phyloP scores from a whole-genome alignment of 2,888 invertebrate genomes.

The Onchidella celtica region DNA sequence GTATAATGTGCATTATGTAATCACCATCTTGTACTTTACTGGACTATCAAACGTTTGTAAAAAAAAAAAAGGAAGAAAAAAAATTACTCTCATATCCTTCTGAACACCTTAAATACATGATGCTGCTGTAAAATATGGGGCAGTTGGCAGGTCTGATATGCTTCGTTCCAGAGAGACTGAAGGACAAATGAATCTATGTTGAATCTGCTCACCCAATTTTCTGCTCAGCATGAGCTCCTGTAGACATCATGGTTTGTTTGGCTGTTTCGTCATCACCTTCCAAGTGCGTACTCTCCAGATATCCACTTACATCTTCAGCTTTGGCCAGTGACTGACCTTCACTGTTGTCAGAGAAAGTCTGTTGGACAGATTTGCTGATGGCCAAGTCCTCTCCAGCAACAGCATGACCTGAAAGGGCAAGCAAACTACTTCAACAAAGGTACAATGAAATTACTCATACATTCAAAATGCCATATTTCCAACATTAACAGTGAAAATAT shows the following conservation, averaged over 20 bases:
- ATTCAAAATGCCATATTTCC: too few species aligned
- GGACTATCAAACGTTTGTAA: too few species aligned
- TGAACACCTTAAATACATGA: too few species aligned
- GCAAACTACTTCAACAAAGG: conserved; percentile 43
- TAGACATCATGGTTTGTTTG: conserved; percentile 8
- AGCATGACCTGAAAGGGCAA: conserved; percentile 12
- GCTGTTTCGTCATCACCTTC: conserved; percentile 21
- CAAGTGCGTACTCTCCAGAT: conserved; percentile 37
- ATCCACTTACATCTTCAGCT: conserved; percentile 6
- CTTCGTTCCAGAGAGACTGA: too few species aligned
- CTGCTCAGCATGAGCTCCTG: neutral
- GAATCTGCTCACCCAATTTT: conserved; percentile 9
- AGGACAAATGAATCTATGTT: neutral
- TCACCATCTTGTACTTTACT: too few species aligned
- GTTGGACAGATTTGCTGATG: conserved; percentile 12
- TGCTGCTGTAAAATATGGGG: too few species aligned
- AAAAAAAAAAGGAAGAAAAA: too few species aligned
- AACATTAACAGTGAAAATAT: too few species aligned
- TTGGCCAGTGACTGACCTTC: neutral
- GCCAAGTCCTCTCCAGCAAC: neutral
- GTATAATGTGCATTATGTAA: too few species aligned
- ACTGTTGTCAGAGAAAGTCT: conserved; percentile 23
- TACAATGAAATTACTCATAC: too few species aligned
- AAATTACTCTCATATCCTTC: too few species aligned
- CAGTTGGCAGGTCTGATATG: too few species aligned